A percentile compares a stretch with the other conserved stretches of the same genome.
Evolutionary conservation across 2,113 vertebrate species (phyloP).

Genomic region (Microtus pennsylvanicus): DNA sequence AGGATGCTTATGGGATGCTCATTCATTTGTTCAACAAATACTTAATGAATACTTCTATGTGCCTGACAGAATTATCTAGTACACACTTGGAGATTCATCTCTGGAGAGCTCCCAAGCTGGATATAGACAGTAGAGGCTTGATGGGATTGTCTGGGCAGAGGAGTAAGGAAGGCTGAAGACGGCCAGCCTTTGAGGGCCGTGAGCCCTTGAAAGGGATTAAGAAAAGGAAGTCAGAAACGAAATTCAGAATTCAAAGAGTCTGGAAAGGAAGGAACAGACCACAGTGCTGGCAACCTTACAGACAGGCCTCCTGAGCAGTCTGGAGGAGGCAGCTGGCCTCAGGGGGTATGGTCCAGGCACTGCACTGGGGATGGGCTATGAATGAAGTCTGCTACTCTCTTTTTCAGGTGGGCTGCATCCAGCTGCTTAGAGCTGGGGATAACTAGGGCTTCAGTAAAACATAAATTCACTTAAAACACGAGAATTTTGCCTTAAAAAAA

Average conservation of each 20-base stretch:
- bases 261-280: constrained; percentile 28
- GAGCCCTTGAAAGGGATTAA: neutral
- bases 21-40: constrained; percentile 17
- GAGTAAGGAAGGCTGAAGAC: neutral
- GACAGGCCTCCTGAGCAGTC: neutral
- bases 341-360: neutral
- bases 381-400: neutral
- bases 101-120: neutral
- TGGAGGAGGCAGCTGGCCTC: neutral
- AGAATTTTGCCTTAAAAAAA: neutral
- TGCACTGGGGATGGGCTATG: neutral
- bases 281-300: neutral
- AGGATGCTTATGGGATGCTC: neutral
- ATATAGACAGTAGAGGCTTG: neutral
- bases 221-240: constrained; percentile 20
- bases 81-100: neutral
- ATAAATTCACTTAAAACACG: neutral
- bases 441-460: neutral
- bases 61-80: neutral
- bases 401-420: neutral
- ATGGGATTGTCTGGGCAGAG: neutral
- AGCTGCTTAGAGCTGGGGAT: neutral
- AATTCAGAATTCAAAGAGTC: constrained; percentile 33
- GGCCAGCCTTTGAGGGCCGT: neutral
- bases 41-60: neutral